These are phyloP conservation scores for Saxidomus purpurata DNA, from an alignment of 1,140 invertebrate genomes.

Conservation along the genomic window DNA sequence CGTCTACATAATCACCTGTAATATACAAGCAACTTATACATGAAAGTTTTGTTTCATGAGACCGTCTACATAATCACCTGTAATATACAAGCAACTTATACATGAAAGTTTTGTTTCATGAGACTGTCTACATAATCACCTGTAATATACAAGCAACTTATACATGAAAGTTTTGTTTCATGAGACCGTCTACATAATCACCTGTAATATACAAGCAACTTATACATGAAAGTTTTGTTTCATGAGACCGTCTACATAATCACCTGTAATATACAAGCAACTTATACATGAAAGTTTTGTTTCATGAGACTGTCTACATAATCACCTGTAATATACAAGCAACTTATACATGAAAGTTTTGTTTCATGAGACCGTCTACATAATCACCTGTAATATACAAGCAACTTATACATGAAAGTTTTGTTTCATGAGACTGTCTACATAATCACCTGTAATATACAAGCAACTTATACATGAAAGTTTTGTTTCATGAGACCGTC, in stretches of 20 bases:
- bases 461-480: too few species aligned
- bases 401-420: too few species aligned
- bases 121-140: conserved; percentile 77
- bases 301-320: conserved; percentile 77
- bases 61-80: conserved; percentile 78
- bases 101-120: conserved; percentile 73
- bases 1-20: conserved; percentile 77
- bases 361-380: conserved; percentile 75
- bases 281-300: conserved; percentile 76
- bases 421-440: conserved; percentile 74
- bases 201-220: conserved; percentile 72
- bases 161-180: conserved; percentile 75
- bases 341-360: too few species aligned
- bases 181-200: conserved; percentile 75
- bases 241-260: conserved; percentile 76
- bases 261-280: conserved; percentile 69
- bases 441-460: conserved; percentile 73
- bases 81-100: too few species aligned
- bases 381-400: conserved; percentile 71
- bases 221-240: conserved; percentile 75
- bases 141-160: too few species aligned
- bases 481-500: conserved; percentile 75
- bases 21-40: too few species aligned
- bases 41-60: conserved; percentile 74
- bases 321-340: conserved; percentile 68